Conservation (phyloP, 2,888 invertebrate genomes). For the Aspidapion aeneum region DNA sequence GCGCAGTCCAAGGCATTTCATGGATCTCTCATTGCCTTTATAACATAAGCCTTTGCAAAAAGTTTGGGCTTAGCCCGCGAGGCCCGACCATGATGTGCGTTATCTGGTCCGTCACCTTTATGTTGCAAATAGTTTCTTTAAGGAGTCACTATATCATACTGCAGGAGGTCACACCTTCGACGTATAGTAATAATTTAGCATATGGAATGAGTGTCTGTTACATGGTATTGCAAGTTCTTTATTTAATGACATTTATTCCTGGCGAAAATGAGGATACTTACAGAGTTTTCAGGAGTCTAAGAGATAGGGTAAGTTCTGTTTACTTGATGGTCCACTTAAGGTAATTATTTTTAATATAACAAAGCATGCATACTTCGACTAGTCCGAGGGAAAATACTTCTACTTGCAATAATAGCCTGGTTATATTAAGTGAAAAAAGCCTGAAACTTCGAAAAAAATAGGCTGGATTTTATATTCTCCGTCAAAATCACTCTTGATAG, state of each 20-base stretch:
- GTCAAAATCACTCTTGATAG: too few relatives aligned
- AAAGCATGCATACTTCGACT: too few relatives aligned
- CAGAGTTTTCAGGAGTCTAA: conserved; percentile 37
- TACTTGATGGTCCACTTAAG: too few relatives aligned
- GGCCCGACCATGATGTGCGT: conserved; percentile 69
- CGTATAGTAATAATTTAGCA: conserved; percentile 44
- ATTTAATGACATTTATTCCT: conserved; percentile 70
- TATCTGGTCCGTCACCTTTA: conserved; percentile 65
- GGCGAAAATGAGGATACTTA: conserved; percentile 52
- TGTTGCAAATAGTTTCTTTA: conserved; percentile 65
- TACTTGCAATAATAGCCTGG: too few relatives aligned
- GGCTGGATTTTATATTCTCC: too few relatives aligned
- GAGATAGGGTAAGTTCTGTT: conserved; percentile 34
- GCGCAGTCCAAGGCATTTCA: conserved; percentile 66
- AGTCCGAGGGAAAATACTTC: too few relatives aligned
- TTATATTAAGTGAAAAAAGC: too few relatives aligned
- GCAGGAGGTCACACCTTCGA: conserved; percentile 37
- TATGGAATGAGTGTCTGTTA: conserved; percentile 61
- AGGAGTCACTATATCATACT: conserved; percentile 59
- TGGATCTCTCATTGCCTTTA: conserved; percentile 83
- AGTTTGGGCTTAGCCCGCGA: conserved; percentile 63
- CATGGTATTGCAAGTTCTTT: conserved; percentile 62
- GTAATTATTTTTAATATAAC: too few relatives aligned
- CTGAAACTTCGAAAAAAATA: too few relatives aligned
- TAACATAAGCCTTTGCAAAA: conserved; percentile 62